Evolutionary conservation across 2,888 invertebrate species (phyloP).

Genomic region (Hyposoter didymator): DNA sequence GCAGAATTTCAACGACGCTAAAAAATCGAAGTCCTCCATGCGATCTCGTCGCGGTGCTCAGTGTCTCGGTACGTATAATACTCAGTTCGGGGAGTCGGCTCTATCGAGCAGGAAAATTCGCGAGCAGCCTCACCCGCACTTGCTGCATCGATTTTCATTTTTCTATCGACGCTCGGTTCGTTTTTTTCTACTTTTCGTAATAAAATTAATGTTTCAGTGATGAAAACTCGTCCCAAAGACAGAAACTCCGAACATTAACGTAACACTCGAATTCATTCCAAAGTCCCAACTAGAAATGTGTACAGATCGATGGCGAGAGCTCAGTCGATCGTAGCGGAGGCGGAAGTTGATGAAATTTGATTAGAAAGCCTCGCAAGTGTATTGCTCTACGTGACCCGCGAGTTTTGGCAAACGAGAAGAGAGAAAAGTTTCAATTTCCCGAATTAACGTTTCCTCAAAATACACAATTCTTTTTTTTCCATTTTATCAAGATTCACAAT

Average conservation of each 20-base stretch:
- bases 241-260: too few species aligned
- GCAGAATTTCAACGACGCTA: conserved; percentile 54
- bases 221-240: neutral
- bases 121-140: conserved; percentile 13
- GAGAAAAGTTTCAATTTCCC: conserved; percentile 38
- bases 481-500: neutral
- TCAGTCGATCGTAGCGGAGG: conserved; percentile 50
- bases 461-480: neutral
- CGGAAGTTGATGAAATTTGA: conserved; percentile 61
- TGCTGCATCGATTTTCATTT: conserved; percentile 15
- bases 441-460: conserved; percentile 24
- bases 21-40: conserved; percentile 56
- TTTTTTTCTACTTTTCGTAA: neutral
- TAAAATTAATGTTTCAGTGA: neutral
- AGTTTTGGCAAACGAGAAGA: conserved; percentile 30
- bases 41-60: conserved; percentile 18
- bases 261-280: neutral
- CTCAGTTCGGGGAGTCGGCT: neutral
- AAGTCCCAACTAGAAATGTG: neutral
- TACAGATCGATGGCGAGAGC: neutral
- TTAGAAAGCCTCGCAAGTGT: neutral
- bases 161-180: neutral
- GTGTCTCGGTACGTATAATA: conserved; percentile 37
- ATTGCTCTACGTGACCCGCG: neutral
- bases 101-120: neutral